Percentiles rank a stretch among this genome's conserved stretches.
These are phyloP conservation scores for Empis livida DNA, from an alignment of 2,888 invertebrate species.

Conservation along the genomic window DNA sequence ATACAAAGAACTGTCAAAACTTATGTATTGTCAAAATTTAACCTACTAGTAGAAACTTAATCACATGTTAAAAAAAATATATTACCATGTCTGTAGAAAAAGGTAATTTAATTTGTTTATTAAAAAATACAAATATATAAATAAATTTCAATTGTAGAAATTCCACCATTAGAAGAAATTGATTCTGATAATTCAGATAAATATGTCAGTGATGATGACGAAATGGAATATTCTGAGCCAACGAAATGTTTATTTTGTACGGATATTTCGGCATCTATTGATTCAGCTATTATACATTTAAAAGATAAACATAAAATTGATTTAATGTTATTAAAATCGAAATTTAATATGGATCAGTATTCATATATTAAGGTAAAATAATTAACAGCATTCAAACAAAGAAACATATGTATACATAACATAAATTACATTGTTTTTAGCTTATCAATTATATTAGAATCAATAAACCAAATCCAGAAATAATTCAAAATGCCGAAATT, in stretches of 20 bases:
- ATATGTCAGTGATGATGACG: conserved; percentile 17
- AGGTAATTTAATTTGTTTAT: no score
- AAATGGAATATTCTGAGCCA: conserved; percentile 23
- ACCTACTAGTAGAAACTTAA: no score
- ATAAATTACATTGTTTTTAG: conserved; percentile 17
- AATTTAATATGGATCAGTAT: conserved; percentile 68
- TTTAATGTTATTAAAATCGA: conserved; percentile 48
- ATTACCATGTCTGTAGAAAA: no score
- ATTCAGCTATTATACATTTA: conserved; percentile 54
- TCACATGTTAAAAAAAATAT: no score
- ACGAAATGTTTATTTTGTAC: conserved; percentile 60
- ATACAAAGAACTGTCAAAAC: no score
- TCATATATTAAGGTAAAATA: conserved; percentile 51
- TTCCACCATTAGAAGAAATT: background rate
- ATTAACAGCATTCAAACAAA: no score
- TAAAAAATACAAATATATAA: no score
- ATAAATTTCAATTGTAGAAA: no score
- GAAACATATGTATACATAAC: no score
- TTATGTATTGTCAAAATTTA: no score
- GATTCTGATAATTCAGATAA: background rate
- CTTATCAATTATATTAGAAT: conserved; percentile 67
- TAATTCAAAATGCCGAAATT: conserved; percentile 39
- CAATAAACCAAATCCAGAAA: conserved; percentile 43
- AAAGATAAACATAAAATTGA: conserved; percentile 51
- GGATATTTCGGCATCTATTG: conserved; percentile 44